Evolutionary conservation across 2,113 vertebrate genomes (phyloP).

Genomic region (Tragelaphus strepsiceros): DNA sequence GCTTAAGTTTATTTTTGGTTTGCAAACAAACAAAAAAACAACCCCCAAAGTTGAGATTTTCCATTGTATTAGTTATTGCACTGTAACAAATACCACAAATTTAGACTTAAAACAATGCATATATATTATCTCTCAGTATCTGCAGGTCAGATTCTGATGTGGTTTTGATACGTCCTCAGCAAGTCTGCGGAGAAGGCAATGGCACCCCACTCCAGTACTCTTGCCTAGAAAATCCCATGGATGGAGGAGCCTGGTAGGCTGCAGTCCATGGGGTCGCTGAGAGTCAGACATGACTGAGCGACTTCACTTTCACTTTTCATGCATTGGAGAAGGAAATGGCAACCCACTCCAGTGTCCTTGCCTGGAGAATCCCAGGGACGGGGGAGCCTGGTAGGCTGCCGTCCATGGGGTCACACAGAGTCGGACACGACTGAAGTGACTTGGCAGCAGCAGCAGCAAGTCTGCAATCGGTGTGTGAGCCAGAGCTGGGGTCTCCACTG

Average conservation of each 20-base stretch:
- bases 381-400: no score
- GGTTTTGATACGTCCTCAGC: neutral
- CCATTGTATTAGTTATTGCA: neutral
- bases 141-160: neutral
- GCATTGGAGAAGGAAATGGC: no score
- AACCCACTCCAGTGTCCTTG: no score
- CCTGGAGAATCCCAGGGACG: no score
- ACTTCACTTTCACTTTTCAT: no score
- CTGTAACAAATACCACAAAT: neutral
- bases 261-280: no score
- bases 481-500: neutral
- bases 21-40: neutral
- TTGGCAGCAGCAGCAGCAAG: neutral
- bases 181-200: neutral
- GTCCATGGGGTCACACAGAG: no score
- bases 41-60: neutral
- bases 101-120: neutral
- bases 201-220: no score
- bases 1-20: neutral
- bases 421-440: no score
- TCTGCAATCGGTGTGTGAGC: neutral
- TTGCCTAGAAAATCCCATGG: no score
- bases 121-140: neutral
- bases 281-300: no score
- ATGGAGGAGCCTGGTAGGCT: no score